These are phyloP conservation scores for Dyspetes luteomarginatus DNA, from an alignment of 2,888 invertebrate species.

Conservation along the genomic window DNA sequence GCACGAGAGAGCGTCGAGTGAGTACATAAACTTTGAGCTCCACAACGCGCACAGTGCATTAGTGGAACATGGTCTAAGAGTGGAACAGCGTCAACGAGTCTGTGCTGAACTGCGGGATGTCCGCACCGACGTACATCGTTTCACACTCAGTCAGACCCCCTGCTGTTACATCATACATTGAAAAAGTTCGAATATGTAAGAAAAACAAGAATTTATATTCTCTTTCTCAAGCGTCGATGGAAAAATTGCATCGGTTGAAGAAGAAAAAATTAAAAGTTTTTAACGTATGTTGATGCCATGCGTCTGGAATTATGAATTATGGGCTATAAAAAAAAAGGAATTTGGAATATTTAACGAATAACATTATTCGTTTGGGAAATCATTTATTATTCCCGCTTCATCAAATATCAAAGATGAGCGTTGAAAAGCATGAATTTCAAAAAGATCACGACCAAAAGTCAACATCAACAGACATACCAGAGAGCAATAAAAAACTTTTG, in stretches of 20 bases:
- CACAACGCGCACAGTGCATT: neutral
- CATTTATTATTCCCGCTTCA: too few species aligned
- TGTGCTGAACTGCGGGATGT: conserved; percentile 20
- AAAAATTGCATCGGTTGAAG: too few species aligned
- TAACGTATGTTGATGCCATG: too few species aligned
- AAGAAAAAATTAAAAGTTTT: too few species aligned
- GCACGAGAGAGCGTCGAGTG: neutral
- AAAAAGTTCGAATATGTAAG: neutral
- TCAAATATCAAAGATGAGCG: too few species aligned
- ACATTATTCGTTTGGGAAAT: too few species aligned
- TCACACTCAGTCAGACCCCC: conserved; percentile 5
- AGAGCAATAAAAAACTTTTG: conserved; percentile 1
- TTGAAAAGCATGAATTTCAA: neutral
- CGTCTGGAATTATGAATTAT: too few species aligned
- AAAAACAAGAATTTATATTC: neutral
- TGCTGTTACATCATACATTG: neutral
- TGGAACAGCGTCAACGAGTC: conserved; percentile 26
- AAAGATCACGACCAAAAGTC: neutral
- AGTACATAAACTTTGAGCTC: neutral
- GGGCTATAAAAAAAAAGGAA: too few species aligned
- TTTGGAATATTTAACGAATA: too few species aligned
- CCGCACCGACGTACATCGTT: conserved; percentile 14
- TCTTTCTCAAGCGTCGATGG: neutral
- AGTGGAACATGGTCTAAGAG: neutral
- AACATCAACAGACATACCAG: neutral